Evolutionary conservation across 2,888 invertebrate species (phyloP), one percentile per base, ranked within the genome.

Genomic region (Panopea generosa): DNA sequence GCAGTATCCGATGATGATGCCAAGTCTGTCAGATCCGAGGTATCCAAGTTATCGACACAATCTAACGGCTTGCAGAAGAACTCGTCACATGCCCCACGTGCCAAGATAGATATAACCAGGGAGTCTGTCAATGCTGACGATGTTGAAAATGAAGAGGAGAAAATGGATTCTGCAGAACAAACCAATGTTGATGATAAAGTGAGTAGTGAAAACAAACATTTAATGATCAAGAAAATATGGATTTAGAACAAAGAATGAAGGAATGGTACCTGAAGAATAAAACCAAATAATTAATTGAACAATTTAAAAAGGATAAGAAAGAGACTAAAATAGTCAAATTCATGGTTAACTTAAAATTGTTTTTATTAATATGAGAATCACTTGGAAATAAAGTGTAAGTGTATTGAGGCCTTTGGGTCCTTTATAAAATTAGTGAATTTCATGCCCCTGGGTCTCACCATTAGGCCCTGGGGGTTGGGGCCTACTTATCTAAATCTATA

Each of bases 11-110:
- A 65, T 29, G 57, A 57, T 24, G 72, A 72, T 38, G 52, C 47
- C 29, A 59, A 66, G 33, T 65, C 65, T 18, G 45, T 62, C 0
- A 53, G 38, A 29, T 78, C 78, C 2, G 76, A 80, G 47, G 56
- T 60, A 1, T 80, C 80, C 1, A 79, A 74, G 45, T 24, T 65
- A 14, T 69, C 71, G 16, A 38, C 38, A 11, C 45, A 16, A 20
- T 45, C 45, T 45, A 63, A 49, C 22, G 65, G 61, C 9, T 33
- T 29, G 66, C 4, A n/a, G 57, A 49, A 56, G 67, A 22, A 55
- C 52, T 14, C 68, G 29, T 20, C 61, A 61, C 47, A 33, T 60
- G 29, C 40, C 16, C 16, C 20, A n/a, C 22, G 20, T 22, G 27
- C 56, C 22, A 67, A 63, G 43, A 33, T 63, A 27, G 56, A 59